phyloP scores from a whole-genome alignment of 2,113 vertebrate genomes.

The Megaptera novaeangliae region DNA sequence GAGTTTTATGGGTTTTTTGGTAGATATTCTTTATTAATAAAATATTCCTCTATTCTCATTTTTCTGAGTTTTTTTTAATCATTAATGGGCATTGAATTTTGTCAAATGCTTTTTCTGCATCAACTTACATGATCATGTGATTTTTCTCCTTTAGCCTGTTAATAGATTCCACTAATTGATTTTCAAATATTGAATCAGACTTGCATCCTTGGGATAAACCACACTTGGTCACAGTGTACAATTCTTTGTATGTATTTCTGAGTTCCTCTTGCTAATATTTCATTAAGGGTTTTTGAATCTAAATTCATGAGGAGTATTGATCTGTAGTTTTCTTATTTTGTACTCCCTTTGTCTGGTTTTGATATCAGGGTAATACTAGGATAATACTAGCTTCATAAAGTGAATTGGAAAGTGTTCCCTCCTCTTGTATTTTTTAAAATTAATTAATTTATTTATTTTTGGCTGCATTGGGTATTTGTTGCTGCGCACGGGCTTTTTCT shows the following conservation, averaged over 20 bases:
- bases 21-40: not conserved
- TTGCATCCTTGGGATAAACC: not conserved
- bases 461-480: too few relatives aligned
- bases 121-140: not conserved
- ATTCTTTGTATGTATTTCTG: not conserved
- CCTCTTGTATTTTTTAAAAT: not conserved
- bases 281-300: not conserved
- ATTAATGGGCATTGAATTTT: not conserved
- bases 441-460: too few relatives aligned
- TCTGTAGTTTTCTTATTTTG: not conserved
- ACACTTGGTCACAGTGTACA: not conserved
- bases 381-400: not conserved
- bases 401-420: not conserved
- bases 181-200: not conserved
- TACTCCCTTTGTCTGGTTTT: not conserved
- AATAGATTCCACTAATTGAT: not conserved
- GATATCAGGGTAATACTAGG: not conserved
- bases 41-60: not conserved
- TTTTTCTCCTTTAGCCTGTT: not conserved
- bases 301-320: not conserved
- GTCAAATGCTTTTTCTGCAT: not conserved
- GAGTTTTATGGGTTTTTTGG: not conserved
- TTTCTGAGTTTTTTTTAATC: not conserved
- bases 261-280: not conserved
- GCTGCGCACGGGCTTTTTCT: too few relatives aligned